These are phyloP conservation scores for Chrysolina americana DNA, from an alignment of 2,888 invertebrate genomes.

Conservation along the genomic window DNA sequence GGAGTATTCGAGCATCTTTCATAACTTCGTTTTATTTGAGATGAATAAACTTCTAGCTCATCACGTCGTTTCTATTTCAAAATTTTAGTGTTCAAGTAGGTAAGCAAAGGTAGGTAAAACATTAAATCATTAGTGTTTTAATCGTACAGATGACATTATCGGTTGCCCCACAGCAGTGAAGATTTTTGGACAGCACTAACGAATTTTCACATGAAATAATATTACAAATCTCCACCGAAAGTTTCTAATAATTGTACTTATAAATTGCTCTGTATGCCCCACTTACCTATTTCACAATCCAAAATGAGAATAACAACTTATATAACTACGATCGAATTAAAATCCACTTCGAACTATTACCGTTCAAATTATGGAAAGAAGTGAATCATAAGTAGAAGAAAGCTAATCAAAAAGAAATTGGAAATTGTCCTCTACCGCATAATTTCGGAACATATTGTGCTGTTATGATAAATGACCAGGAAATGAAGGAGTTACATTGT, in stretches of 20 bases:
- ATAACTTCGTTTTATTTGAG: too few relatives aligned
- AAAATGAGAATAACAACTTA: constrained; percentile 11
- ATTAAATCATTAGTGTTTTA: too few relatives aligned
- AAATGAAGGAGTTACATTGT: constrained; percentile 23
- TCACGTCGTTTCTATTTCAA: too few relatives aligned
- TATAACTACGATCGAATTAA: constrained; percentile 5
- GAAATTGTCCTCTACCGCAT: constrained; percentile 9
- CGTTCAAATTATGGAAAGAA: not conserved
- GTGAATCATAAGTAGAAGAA: constrained; percentile 5
- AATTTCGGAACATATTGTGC: not conserved
- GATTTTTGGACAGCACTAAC: not conserved
- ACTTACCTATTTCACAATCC: constrained; percentile 14
- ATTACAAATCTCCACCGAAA: not conserved
- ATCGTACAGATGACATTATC: too few relatives aligned
- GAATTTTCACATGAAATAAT: constrained; percentile 1
- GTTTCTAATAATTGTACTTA: not conserved
- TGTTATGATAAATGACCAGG: constrained; percentile 24
- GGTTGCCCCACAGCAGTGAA: too few relatives aligned
- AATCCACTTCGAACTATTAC: constrained; percentile 4
- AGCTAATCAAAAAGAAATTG: constrained; percentile 21
- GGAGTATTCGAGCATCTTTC: too few relatives aligned
- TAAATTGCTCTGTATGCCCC: not conserved
- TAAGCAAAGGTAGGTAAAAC: too few relatives aligned
- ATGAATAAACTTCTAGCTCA: too few relatives aligned
- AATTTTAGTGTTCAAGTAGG: too few relatives aligned